A percentile compares a stretch with the other conserved stretches of the same genome.
These are phyloP conservation scores for Thinocorus orbignyianus DNA, from an alignment of 2,113 vertebrate genomes.

Conservation along the genomic window DNA sequence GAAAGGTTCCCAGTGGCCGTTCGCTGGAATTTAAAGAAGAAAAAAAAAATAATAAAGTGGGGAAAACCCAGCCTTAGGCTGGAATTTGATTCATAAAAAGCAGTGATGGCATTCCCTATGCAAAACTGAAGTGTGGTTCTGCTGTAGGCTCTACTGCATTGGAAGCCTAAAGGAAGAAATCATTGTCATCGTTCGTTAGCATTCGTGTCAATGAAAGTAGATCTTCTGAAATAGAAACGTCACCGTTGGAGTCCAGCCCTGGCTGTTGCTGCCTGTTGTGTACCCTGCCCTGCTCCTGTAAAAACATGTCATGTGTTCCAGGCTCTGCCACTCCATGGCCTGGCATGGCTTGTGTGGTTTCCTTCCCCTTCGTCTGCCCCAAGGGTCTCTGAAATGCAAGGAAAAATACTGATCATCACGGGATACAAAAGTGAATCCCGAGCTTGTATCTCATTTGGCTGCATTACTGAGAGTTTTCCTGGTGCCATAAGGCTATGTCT, in stretches of 20 bases:
- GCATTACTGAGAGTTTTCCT: neutral
- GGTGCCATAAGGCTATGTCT: neutral
- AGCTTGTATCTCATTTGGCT: neutral
- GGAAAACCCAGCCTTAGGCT: neutral
- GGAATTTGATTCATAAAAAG: neutral
- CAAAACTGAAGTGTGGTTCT: neutral
- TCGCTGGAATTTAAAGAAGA: neutral
- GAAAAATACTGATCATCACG: fast-evolving
- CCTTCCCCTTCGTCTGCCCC: neutral
- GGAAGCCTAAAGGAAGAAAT: neutral
- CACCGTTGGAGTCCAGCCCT: neutral
- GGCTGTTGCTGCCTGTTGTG: neutral
- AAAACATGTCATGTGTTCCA: neutral
- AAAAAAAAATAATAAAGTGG: no score
- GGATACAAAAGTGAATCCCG: neutral
- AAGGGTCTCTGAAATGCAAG: neutral
- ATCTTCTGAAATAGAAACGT: neutral
- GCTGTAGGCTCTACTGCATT: neutral
- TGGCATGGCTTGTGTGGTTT: neutral
- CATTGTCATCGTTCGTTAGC: neutral
- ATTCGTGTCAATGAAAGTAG: neutral
- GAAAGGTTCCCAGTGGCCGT: neutral
- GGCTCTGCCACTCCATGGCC: neutral
- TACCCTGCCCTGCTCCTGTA: neutral
- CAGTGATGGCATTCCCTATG: neutral